Base-by-base conservation (phyloP, 2,888 invertebrate genomes). In the Vanessa cardui region DNA sequence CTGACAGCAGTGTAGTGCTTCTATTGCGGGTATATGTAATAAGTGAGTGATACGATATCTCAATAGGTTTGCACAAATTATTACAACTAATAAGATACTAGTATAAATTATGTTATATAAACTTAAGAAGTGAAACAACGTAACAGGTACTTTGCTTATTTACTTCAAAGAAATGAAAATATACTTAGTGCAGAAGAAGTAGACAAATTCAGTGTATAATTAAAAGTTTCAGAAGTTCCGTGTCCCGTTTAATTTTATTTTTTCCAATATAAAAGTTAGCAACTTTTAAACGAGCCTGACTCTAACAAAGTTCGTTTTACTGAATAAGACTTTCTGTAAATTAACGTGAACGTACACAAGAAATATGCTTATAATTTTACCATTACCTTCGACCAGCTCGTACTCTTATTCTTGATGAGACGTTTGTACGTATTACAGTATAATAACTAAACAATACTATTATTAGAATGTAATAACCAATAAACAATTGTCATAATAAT, bases 261-360 rank as follows among this genome's bases (percentile, higher is more conserved):
- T 70, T 70, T 50, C 63, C 66, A 62, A 58, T 58, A 56, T 47
- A 45, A 56, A 67, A 69, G 67, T 70, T 70, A 52, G 66, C 49
- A 60, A 66, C 60, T 64, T 66, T 70, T 58, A 70, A 70, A 45
- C 49, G 58, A 64, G 64, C 39, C 63, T 64, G 60, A 60, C 64
- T 50, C 63, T 18, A 46, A 61, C 47, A 56, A 64, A 64, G 50
- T 64, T 70, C 58, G 59, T 70, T 26, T 54, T 63, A 47, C 66
- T 63, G 69, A 66, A 66, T 66, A 56, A 60, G 59, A 68, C 56
- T 47, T 54, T 64, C 21, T 47, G 58, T 54, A 65, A 65, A 65
- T 58, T 64, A 49, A 60, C 45, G 52, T 60, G 21, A 21, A 50
- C 7, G 18, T 18, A 20, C 20, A 50, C 49, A 50, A 21, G 12